A percentile compares a stretch with the other conserved stretches of the same genome.
These are phyloP conservation scores for Arothron firmamentum DNA, from an alignment of 2,113 vertebrate species.

Conservation along the genomic window DNA sequence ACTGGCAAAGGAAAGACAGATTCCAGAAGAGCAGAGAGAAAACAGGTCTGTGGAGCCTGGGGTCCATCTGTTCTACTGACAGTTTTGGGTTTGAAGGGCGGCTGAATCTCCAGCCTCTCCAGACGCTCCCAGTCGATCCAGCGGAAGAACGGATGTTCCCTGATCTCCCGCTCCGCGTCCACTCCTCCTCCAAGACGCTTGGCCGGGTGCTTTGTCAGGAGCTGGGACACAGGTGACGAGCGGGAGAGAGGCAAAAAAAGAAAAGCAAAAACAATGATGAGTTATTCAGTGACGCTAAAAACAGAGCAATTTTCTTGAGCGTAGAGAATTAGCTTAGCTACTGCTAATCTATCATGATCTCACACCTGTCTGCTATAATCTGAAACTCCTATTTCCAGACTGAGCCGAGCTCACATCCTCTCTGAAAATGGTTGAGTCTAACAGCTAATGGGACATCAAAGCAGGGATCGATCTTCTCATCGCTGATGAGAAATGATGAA, in stretches of 20 bases:
- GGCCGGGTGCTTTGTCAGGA: slow-evolving; percentile 85
- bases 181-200: slow-evolving; percentile 84
- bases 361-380: too few relatives aligned
- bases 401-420: too few relatives aligned
- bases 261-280: too few relatives aligned
- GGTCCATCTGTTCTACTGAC: slow-evolving; percentile 73
- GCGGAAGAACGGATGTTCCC: slow-evolving; percentile 86
- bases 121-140: slow-evolving; percentile 93
- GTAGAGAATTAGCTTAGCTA: too few relatives aligned
- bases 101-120: slow-evolving; percentile 83
- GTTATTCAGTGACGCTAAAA: too few relatives aligned
- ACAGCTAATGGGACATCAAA: too few relatives aligned
- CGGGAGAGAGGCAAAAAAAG: not conserved
- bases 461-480: too few relatives aligned
- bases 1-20: not conserved
- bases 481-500: too few relatives aligned
- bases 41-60: not conserved
- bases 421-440: too few relatives aligned
- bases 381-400: too few relatives aligned
- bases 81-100: slow-evolving; percentile 85
- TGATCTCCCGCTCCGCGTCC: slow-evolving; percentile 82
- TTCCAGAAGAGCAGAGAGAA: not conserved
- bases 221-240: slow-evolving; percentile 57
- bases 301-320: too few relatives aligned
- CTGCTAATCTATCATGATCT: too few relatives aligned